Conservation (phyloP, 2,113 vertebrate species). For the Atrichornis clamosus region DNA sequence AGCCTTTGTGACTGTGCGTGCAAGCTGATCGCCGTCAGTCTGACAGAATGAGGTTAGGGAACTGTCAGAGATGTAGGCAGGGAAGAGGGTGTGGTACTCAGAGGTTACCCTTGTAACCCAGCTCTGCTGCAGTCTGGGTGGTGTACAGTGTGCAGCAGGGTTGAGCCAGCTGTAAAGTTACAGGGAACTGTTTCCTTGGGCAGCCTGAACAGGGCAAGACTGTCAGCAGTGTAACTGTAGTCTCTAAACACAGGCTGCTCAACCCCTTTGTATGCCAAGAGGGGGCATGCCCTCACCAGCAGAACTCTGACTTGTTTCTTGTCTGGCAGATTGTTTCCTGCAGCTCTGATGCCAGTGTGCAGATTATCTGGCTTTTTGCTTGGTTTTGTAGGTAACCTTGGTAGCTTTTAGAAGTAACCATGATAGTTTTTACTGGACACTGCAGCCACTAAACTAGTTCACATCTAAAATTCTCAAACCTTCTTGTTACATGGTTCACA, state of each 20-base stretch:
- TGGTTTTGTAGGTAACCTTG: neutral
- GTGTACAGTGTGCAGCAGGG: neutral
- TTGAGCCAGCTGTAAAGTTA: neutral
- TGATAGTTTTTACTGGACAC: neutral
- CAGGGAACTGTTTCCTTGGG: neutral
- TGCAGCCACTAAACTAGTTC: neutral
- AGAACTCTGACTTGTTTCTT: neutral
- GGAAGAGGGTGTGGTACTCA: neutral
- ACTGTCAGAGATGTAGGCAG: rapidly evolving
- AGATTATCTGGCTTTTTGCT: neutral
- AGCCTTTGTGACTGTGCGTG: rapidly evolving
- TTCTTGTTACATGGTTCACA: neutral
- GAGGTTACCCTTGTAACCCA: neutral
- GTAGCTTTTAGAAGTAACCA: neutral
- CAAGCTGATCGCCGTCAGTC: neutral
- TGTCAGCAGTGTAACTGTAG: neutral
- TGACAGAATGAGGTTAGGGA: slow-evolving; percentile 13
- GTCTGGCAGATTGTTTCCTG: neutral
- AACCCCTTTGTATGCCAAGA: neutral
- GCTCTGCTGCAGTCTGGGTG: neutral
- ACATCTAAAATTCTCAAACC: neutral
- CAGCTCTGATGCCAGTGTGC: neutral
- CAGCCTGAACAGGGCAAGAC: neutral
- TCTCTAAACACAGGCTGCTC: neutral
- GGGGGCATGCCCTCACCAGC: neutral